These are phyloP conservation scores for Tympanoctomys barrerae DNA, from an alignment of 2,797 vertebrate genomes.

Conservation along the genomic window DNA sequence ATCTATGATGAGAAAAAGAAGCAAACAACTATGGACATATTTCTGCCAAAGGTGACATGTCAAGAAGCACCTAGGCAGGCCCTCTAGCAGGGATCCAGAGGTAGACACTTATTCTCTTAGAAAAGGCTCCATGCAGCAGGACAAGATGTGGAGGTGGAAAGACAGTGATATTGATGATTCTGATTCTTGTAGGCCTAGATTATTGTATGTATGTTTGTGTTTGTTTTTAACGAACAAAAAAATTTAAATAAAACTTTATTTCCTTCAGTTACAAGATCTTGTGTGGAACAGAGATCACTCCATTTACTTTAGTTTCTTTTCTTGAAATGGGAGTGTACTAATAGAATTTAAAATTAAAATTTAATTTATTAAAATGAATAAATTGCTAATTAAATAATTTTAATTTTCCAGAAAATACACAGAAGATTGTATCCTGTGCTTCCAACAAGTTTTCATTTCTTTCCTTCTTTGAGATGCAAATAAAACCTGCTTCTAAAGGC, in stretches of 20 bases:
- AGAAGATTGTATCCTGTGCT: neutral
- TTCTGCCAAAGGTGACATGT: neutral
- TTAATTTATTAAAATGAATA: neutral
- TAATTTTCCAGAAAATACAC: neutral
- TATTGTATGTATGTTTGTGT: neutral
- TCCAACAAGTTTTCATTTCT: neutral
- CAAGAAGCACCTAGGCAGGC: neutral
- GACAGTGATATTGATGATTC: neutral
- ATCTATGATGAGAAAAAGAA: neutral
- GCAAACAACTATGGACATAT: neutral
- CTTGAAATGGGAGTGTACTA: conserved; percentile 6
- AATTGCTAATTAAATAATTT: neutral
- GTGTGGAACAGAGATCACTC: neutral
- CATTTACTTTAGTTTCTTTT: conserved; percentile 16
- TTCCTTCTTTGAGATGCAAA: neutral
- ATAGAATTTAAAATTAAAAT: conserved; percentile 7
- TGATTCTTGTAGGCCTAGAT: neutral
- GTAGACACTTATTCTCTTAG: neutral
- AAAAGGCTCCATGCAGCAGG: neutral
- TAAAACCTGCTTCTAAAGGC: neutral
- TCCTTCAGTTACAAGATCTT: neutral
- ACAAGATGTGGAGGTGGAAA: neutral
- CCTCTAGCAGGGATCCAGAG: neutral
- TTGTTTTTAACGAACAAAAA: neutral
- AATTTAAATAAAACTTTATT: neutral